phyloP scores from a whole-genome alignment of 1,140 invertebrate species.

The Bactericera cockerelli region DNA sequence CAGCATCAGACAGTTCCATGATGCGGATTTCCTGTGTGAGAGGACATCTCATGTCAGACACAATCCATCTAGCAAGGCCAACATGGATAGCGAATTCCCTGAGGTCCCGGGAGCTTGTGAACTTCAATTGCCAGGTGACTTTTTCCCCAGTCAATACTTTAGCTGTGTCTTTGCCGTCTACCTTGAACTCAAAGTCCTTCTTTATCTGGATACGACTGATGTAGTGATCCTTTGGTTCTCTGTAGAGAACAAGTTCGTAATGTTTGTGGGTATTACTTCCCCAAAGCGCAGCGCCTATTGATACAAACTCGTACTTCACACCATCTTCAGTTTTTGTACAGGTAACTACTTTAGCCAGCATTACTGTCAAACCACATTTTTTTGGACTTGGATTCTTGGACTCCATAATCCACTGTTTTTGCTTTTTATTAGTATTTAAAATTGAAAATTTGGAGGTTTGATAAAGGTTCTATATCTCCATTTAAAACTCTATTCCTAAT shows the following conservation, averaged over 20 bases:
- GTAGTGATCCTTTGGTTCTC: neutral
- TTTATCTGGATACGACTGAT: neutral
- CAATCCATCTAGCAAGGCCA: slow-evolving; percentile 3
- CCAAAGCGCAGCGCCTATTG: neutral
- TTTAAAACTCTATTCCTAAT: no score
- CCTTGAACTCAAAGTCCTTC: neutral
- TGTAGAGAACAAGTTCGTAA: neutral
- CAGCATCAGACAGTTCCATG: neutral
- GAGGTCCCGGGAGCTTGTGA: neutral
- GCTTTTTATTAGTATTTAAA: no score
- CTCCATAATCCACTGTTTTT: no score
- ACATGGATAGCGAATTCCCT: neutral
- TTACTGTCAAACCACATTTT: no score
- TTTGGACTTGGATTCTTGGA: no score
- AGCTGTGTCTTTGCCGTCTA: neutral
- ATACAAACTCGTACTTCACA: neutral
- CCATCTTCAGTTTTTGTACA: neutral
- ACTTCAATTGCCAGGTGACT: neutral
- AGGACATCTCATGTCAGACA: neutral
- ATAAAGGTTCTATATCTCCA: no score
- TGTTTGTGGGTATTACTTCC: neutral
- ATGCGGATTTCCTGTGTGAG: neutral
- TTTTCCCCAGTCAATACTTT: neutral
- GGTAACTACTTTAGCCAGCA: no score
- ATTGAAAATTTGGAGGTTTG: no score